phyloP scores from a whole-genome alignment of 2,797 vertebrate species.

The Xiphorhynchus erythropygius region DNA sequence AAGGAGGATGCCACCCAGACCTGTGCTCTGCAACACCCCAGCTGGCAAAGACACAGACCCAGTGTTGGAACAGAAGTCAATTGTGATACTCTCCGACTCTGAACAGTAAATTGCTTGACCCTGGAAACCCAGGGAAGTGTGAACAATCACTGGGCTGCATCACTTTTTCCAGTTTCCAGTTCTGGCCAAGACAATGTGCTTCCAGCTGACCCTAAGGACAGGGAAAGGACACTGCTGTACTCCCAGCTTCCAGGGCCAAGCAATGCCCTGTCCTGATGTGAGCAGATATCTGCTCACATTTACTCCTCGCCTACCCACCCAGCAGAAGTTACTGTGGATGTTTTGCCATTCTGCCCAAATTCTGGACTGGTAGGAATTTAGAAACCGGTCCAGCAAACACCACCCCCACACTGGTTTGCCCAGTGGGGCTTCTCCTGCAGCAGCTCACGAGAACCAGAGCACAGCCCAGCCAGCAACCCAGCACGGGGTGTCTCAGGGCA shows the following conservation, averaged over 20 bases:
- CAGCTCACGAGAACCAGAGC: neutral
- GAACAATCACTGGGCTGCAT: neutral
- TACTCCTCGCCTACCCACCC: neutral
- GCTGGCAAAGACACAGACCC: neutral
- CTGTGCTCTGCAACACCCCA: neutral
- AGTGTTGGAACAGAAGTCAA: neutral
- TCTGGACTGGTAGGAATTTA: neutral
- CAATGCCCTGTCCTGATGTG: accelerated
- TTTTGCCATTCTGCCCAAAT: neutral
- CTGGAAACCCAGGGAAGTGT: neutral
- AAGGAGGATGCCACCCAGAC: neutral
- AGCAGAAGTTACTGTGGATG: neutral
- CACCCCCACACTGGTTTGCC: neutral
- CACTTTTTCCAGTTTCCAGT: neutral
- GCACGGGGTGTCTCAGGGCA: accelerated
- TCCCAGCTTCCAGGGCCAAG: neutral
- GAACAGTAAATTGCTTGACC: neutral
- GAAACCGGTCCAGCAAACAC: neutral
- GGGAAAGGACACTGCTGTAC: neutral
- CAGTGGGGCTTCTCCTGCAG: neutral
- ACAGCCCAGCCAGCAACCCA: accelerated
- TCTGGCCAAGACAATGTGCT: neutral
- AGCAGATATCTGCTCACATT: neutral
- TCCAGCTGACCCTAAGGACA: neutral
- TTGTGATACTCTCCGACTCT: accelerated